A percentile compares a stretch with the other conserved stretches of the same genome.
phyloP scores from a whole-genome alignment of 1,140 invertebrate genomes.

The Calephelis virginiensis region DNA sequence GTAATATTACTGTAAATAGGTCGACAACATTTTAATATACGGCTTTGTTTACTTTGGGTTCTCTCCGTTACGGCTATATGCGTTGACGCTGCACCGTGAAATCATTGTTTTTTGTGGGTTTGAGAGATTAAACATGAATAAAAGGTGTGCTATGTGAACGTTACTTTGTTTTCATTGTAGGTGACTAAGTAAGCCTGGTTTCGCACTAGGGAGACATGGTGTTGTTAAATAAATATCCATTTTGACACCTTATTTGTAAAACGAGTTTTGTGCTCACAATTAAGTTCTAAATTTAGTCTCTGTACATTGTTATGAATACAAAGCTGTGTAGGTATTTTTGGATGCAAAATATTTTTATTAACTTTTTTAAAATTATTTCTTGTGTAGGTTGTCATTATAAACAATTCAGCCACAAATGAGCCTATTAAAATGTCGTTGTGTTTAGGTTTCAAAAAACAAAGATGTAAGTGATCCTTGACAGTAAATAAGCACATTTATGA shows the following conservation, averaged over 20 bases:
- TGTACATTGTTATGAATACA: too few relatives aligned
- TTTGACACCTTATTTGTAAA: constrained; percentile 4
- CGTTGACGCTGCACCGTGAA: constrained; percentile 75
- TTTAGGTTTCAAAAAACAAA: too few relatives aligned
- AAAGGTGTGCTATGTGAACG: constrained; percentile 59
- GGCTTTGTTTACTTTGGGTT: constrained; percentile 64
- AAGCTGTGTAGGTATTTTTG: too few relatives aligned
- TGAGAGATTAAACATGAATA: constrained; percentile 72
- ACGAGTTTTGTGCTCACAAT: neutral
- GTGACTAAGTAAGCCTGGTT: constrained; percentile 49
- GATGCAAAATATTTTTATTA: too few relatives aligned
- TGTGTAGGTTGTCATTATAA: too few relatives aligned
- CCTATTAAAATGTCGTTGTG: too few relatives aligned
- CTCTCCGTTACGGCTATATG: constrained; percentile 71
- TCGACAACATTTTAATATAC: constrained; percentile 77
- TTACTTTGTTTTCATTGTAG: constrained; percentile 42
- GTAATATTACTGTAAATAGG: constrained; percentile 76
- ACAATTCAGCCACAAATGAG: too few relatives aligned
- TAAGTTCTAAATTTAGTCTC: neutral
- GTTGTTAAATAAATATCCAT: constrained; percentile 35
- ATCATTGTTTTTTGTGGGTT: constrained; percentile 73
- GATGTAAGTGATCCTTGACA: too few relatives aligned
- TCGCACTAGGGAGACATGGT: constrained; percentile 34
- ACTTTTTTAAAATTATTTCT: too few relatives aligned
- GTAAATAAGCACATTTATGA: too few relatives aligned